Base-by-base conservation (phyloP, 2,113 vertebrate genomes). In the Cebidichthys violaceus region DNA sequence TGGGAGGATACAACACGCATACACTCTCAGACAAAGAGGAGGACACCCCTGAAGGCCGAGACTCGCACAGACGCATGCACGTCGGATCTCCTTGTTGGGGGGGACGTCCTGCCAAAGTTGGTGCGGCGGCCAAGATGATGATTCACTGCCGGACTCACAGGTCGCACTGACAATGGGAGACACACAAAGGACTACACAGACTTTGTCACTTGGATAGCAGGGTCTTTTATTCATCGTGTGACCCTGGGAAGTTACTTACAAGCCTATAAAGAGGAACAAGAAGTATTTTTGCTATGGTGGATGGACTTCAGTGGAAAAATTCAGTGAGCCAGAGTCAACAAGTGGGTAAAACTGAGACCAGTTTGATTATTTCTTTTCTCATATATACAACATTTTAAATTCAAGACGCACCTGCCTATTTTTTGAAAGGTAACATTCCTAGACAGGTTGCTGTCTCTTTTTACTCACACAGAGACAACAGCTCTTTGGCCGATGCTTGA, bases 101-200 rank as follows among this genome's bases (percentile, higher is more conserved):
- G 83, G 89, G 87, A 87, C 89, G 35, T 93, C 80, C 92, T 94
- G 92, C 90, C 90, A 94, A 95, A 93, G 84, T 87, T 87, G 77
- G 69, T 83, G 70, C 37, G 9, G 80, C 55, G 64, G 92, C 93
- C 93, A 93, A 94, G 83, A 88, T 82, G 89, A 92, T 86, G 88
- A 89, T 87, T 85, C 85, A 85, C 81, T 77, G 70, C 85, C 2
- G 90, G 90, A 93, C 85, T 89, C 81, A 85, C 78, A 88, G 90
- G 80, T 89, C 5, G 71, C 64, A 65, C 68, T 78, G 65, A 92
- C 87, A 93, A 93, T 91, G 86, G 82, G 79, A 87, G 57, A 80
- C 78, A 80, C 80, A 90, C 90, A 92, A 91, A 93, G 91, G 90
- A 93, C 86, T 90, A 91, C 86, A 90, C 70, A 29, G 79, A 88